A percentile compares a stretch with the other conserved stretches of the same genome.
Conservation (phyloP, 2,797 vertebrate species). For the Mastacembelus armatus region DNA sequence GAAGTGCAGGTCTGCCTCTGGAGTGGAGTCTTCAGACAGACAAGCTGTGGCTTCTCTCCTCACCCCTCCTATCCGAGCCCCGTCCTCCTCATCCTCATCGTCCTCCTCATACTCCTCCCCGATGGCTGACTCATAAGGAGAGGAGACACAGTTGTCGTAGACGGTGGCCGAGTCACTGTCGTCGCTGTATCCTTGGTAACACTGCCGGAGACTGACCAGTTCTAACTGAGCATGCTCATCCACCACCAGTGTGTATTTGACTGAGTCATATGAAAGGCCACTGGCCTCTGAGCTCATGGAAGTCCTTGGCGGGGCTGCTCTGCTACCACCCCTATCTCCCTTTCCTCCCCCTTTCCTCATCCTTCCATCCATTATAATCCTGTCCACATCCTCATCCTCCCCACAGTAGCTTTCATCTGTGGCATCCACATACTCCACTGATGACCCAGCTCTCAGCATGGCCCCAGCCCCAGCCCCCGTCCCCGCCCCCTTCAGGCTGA, state of each 20-base stretch:
- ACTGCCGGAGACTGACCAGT: slow-evolving; percentile 94
- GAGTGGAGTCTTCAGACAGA: slow-evolving; percentile 93
- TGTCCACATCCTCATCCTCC: slow-evolving; percentile 78
- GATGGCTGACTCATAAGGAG: slow-evolving; percentile 93
- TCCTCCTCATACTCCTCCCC: slow-evolving; percentile 96
- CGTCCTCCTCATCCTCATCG: slow-evolving; percentile 75
- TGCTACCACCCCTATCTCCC: slow-evolving; percentile 30
- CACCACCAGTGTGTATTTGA: slow-evolving; percentile 97
- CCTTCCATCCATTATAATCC: slow-evolving; percentile 66
- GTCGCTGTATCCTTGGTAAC: slow-evolving; percentile 95
- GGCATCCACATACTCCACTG: slow-evolving; percentile 75
- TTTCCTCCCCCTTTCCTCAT: slow-evolving; percentile 54
- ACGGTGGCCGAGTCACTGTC: slow-evolving; percentile 96
- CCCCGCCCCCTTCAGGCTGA: slow-evolving; percentile 66
- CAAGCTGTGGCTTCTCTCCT: slow-evolving; percentile 87
- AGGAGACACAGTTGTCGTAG: slow-evolving; percentile 96
- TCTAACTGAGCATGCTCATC: slow-evolving; percentile 96
- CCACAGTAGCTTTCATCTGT: slow-evolving; percentile 76
- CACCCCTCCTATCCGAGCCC: slow-evolving; percentile 64
- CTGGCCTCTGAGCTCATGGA: slow-evolving; percentile 93
- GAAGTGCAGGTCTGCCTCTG: slow-evolving; percentile 91
- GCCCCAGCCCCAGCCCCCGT: slow-evolving; percentile 47
- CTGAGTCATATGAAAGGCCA: slow-evolving; percentile 96
- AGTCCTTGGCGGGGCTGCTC: slow-evolving; percentile 79
- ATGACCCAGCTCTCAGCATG: slow-evolving; percentile 67